Percentiles rank a stretch among this genome's conserved stretches.
Evolutionary conservation across 2,113 vertebrate species (phyloP).

Genomic region (Suncus etruscus): DNA sequence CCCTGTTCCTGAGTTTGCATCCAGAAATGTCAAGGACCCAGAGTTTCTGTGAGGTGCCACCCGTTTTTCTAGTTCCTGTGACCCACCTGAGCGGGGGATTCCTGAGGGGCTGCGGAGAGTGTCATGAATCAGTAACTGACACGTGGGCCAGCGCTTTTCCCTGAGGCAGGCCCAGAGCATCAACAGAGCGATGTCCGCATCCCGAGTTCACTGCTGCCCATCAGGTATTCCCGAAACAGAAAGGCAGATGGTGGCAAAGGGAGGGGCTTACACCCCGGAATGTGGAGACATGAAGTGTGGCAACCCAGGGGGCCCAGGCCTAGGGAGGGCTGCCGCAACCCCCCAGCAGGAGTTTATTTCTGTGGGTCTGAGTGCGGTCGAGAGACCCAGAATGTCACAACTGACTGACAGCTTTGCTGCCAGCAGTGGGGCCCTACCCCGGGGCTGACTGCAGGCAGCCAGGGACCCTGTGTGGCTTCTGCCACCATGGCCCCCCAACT

Average conservation of each 20-base stretch:
- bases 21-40: not conserved
- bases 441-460: constrained; percentile 73
- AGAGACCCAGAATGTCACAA: not conserved
- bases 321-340: not conserved
- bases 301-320: constrained; percentile 36
- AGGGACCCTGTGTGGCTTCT: constrained; percentile 9
- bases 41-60: not conserved
- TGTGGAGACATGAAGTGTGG: not conserved
- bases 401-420: constrained; percentile 71
- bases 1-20: not conserved
- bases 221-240: not conserved
- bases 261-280: not conserved
- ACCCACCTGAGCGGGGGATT: not conserved
- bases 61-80: not conserved
- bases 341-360: not conserved
- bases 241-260: not conserved
- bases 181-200: not conserved
- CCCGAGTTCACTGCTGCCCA: not conserved
- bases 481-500: not conserved
- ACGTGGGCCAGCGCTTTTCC: constrained; percentile 65
- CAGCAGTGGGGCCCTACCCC: constrained; percentile 61
- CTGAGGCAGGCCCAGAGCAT: constrained; percentile 58
- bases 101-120: not conserved
- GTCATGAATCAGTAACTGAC: constrained; percentile 63
- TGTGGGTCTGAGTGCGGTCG: not conserved